A percentile compares a stretch with the other conserved stretches of the same genome.
These are phyloP conservation scores for Sycobia sp. DNA, from an alignment of 1,140 invertebrate genomes.

Conservation along the genomic window DNA sequence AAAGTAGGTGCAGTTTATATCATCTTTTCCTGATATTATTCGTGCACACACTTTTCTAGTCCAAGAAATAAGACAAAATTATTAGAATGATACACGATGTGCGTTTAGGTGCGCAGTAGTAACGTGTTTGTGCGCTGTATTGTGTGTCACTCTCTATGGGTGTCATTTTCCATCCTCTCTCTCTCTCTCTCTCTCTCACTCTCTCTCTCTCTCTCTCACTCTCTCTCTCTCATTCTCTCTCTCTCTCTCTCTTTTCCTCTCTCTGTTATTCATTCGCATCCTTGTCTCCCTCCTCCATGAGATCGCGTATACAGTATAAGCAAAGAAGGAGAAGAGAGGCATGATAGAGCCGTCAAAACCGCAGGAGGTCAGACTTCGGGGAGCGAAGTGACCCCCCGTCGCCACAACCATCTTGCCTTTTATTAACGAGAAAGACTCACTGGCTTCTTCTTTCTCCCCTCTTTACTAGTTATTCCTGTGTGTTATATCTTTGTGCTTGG, in stretches of 20 bases:
- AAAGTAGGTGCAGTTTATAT: conserved; percentile 1
- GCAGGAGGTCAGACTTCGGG: conserved; percentile 53
- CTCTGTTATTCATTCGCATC: neutral
- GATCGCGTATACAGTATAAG: conserved; percentile 40
- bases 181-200: conserved; percentile 29
- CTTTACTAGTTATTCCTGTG: neutral
- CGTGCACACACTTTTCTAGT: neutral
- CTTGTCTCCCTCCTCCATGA: neutral
- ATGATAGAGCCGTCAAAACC: conserved; percentile 64
- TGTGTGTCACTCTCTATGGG: conserved; percentile 50
- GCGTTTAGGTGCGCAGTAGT: conserved; percentile 62
- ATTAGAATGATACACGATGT: conserved; percentile 62
- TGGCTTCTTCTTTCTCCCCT: conserved; percentile 38
- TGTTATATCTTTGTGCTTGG: neutral
- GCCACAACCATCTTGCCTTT: conserved; percentile 59
- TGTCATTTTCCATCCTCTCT: conserved; percentile 53
- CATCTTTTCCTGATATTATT: neutral
- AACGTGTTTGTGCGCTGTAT: conserved; percentile 48
- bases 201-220: conserved; percentile 34
- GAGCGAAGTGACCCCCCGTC: conserved; percentile 52
- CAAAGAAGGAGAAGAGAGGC: conserved; percentile 40
- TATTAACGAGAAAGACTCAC: conserved; percentile 58
- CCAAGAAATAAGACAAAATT: conserved; percentile 55
- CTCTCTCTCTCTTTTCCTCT: neutral
- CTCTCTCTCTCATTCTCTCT: neutral